A percentile compares a stretch with the other conserved stretches of the same genome.
These are phyloP conservation scores for Eledone cirrhosa DNA, from an alignment of 2,888 invertebrate genomes.

Conservation along the genomic window DNA sequence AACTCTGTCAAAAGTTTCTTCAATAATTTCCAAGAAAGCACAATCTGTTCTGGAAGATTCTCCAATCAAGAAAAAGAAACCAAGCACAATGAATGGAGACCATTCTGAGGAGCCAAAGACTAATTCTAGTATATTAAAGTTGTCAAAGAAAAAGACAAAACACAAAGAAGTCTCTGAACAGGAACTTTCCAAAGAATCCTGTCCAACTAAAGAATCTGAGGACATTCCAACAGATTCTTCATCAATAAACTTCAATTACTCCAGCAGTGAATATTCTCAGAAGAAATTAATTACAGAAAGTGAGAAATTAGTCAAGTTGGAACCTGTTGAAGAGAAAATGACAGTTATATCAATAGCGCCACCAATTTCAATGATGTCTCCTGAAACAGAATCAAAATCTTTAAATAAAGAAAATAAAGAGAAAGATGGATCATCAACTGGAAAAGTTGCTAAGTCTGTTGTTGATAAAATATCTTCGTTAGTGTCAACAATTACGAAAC, in stretches of 20 bases:
- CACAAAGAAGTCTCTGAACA: too few relatives aligned
- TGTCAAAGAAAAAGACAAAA: neutral
- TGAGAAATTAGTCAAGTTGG: too few relatives aligned
- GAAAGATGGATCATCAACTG: neutral
- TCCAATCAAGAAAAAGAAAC: neutral
- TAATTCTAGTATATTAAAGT: neutral
- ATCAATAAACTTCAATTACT: too few relatives aligned
- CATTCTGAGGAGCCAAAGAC: neutral
- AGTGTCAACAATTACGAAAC: constrained; percentile 12
- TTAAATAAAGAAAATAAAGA: neutral
- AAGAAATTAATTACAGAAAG: too few relatives aligned
- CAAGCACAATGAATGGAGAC: neutral
- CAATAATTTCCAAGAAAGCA: constrained; percentile 4
- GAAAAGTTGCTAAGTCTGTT: constrained; percentile 6
- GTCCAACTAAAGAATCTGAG: too few relatives aligned
- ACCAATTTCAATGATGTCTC: too few relatives aligned
- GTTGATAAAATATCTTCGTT: constrained; percentile 16
- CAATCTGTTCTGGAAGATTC: neutral
- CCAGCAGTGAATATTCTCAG: too few relatives aligned
- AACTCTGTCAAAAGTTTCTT: constrained; percentile 8
- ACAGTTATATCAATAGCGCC: too few relatives aligned
- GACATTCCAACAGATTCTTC: too few relatives aligned
- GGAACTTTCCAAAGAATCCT: too few relatives aligned
- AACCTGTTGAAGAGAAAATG: too few relatives aligned
- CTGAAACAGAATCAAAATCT: neutral